These are phyloP conservation scores for Capreolus pygargus DNA, from an alignment of 2,113 vertebrate species.

Conservation along the genomic window DNA sequence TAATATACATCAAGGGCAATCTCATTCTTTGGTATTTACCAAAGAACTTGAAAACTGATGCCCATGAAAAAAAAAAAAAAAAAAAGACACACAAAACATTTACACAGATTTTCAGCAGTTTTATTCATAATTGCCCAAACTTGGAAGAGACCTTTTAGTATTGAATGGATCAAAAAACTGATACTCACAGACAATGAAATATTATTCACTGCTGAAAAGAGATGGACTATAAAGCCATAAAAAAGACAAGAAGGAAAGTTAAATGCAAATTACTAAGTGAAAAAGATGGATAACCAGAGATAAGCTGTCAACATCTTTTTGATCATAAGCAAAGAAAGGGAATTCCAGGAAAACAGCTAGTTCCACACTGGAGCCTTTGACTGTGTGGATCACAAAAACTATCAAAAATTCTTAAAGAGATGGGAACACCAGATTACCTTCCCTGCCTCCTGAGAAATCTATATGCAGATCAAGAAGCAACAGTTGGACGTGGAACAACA, in stretches of 20 bases:
- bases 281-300: not conserved
- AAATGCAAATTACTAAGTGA: not conserved
- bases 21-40: not conserved
- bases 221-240: not conserved
- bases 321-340: not conserved
- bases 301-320: not conserved
- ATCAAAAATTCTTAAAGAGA: not conserved
- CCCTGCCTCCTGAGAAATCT: not conserved
- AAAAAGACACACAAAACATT: not conserved
- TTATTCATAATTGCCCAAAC: not conserved
- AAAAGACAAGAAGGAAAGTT: not conserved
- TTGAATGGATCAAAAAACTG: not conserved
- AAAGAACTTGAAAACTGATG: not conserved
- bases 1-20: not conserved
- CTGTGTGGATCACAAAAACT: not conserved
- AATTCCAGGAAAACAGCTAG: not conserved
- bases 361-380: not conserved
- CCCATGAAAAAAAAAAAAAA: not conserved
- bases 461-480: not conserved
- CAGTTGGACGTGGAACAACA: no score
- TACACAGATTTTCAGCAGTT: not conserved
- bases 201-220: not conserved
- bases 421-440: not conserved
- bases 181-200: not conserved
- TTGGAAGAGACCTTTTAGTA: not conserved